Evolutionary conservation across 2,797 vertebrate genomes (phyloP), one percentile per base, ranked within the genome.

Genomic region (Coluber constrictor): DNA sequence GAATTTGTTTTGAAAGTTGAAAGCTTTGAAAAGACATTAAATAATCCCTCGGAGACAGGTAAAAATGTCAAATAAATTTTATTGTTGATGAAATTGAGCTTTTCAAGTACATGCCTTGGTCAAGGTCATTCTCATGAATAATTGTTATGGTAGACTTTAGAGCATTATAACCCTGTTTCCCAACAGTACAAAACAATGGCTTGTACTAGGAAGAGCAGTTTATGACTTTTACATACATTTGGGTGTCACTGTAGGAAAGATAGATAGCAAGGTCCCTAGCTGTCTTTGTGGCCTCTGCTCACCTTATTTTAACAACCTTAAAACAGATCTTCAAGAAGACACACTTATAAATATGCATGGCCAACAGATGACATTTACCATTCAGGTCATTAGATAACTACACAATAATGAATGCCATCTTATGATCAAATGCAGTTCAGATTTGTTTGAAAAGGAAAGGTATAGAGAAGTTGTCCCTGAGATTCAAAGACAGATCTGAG

Each of bases 101-200:
- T 54, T 23, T 91, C 57, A 79, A 63, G 92, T 60, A 88, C 92
- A 59, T 9, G 37, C 79, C 87, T 18, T 89, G 1, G 93, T 92
- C 94, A 94, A 96, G 93, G 43, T 90, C 90, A 27, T 27, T 93
- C n/a, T 47, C n/a, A 63, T 96, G 95, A 95, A 13, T 96, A 96
- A 94, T 66, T 55, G 51, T 61, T 93, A 92, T 91, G 94, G 51
- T 93, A 63, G 55, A 87, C 88, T 92, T 90, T 92, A 32, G 93
- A 94, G 63, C 32, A 87, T 74, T 66, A 37, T 83, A 89, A 94
- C 88, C 20, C 1, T 63, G 89, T 29, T 90, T 95, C 32, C 55
- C 54, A 91, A 54, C 86, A 70, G 55, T 23, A 51, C 4, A 6
- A 92, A 93, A 94, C 4, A 2, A 3, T 87, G 23, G 2, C 89